Evolutionary conservation across 2,888 invertebrate genomes (phyloP).

Genomic region (Crossocerus cetratus): DNA sequence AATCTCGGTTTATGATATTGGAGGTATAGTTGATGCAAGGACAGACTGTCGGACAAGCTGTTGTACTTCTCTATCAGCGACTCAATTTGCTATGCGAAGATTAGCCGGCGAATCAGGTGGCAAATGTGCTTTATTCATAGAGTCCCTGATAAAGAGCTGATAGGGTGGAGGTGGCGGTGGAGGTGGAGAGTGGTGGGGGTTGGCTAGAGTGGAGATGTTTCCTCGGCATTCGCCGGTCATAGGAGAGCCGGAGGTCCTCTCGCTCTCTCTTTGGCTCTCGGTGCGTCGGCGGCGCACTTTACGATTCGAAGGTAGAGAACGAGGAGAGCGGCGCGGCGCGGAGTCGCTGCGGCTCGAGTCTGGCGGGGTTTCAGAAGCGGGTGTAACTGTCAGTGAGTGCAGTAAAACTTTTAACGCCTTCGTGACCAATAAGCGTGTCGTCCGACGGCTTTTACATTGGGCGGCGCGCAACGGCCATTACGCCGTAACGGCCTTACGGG

Average conservation of each 20-base stretch:
- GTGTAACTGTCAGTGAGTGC: constrained; percentile 70
- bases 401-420: constrained; percentile 74
- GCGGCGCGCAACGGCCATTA: constrained; percentile 75
- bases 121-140: too few relatives aligned
- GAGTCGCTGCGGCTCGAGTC: neutral
- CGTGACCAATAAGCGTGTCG: constrained; percentile 73
- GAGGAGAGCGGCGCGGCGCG: constrained; percentile 21
- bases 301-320: constrained; percentile 63
- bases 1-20: too few relatives aligned
- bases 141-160: too few relatives aligned
- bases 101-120: too few relatives aligned
- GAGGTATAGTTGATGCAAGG: too few relatives aligned
- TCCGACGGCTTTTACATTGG: constrained; percentile 68
- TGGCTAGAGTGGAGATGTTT: constrained; percentile 40
- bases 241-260: too few relatives aligned
- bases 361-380: constrained; percentile 55
- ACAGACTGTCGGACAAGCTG: too few relatives aligned
- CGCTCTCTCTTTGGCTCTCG: too few relatives aligned
- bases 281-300: constrained; percentile 60
- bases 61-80: too few relatives aligned
- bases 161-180: too few relatives aligned
- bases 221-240: constrained; percentile 50
- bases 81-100: too few relatives aligned
- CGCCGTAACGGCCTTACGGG: constrained; percentile 64
- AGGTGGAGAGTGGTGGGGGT: constrained; percentile 52